A percentile compares a stretch with the other conserved stretches of the same genome.
These are phyloP conservation scores for Calidris pugnax DNA, from an alignment of 2,113 vertebrate genomes.

Conservation along the genomic window DNA sequence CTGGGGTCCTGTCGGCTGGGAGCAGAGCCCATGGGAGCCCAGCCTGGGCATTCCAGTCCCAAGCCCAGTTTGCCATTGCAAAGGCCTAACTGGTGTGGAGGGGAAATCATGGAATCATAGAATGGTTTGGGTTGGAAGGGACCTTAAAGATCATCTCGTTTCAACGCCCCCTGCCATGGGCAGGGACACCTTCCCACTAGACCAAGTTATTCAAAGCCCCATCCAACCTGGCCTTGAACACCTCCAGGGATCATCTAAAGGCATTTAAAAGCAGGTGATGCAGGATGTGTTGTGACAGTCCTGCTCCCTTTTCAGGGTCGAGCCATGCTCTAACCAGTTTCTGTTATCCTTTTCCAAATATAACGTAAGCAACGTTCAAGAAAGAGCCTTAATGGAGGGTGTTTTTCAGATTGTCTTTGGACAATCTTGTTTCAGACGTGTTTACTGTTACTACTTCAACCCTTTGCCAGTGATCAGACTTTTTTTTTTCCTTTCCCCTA, in stretches of 20 bases:
- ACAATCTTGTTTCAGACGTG: background rate
- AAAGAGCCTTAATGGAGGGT: background rate
- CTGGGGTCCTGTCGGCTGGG: background rate
- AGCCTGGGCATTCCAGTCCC: background rate
- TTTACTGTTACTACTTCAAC: background rate
- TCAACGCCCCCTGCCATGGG: background rate
- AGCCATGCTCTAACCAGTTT: background rate
- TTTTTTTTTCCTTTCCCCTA: background rate
- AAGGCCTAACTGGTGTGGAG: background rate
- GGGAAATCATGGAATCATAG: background rate
- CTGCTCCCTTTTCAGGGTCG: background rate
- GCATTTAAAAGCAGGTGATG: background rate
- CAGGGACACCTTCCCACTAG: background rate
- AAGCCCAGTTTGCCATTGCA: background rate
- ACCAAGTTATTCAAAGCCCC: background rate
- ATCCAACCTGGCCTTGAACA: background rate
- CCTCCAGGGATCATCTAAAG: background rate
- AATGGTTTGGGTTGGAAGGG: background rate
- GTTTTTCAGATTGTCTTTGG: background rate
- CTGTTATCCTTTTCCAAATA: conserved; percentile 14
- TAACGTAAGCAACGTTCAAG: background rate
- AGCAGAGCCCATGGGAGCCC: background rate
- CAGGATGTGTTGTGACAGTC: background rate
- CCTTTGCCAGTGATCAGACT: background rate
- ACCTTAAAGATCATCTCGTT: background rate